Evolutionary conservation across 2,113 vertebrate species (phyloP).

Genomic region (Lepus americanus): DNA sequence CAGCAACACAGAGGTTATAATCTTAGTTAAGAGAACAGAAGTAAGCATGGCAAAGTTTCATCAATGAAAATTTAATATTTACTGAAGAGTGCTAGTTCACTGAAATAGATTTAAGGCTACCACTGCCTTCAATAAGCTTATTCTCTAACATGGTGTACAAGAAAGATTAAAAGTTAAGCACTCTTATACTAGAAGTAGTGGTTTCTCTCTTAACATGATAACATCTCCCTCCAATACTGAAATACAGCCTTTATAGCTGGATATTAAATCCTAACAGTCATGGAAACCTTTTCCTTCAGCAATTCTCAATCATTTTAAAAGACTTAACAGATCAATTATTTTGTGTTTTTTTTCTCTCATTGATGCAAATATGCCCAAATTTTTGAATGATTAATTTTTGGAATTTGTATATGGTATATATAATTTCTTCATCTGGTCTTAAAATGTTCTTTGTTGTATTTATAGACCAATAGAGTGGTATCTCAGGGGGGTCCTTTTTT

Average conservation of each 20-base stretch:
- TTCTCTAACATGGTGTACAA: neutral
- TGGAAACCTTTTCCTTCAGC: slow-evolving; percentile 25
- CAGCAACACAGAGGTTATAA: slow-evolving; percentile 32
- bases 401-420: slow-evolving; percentile 55
- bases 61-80: slow-evolving; percentile 34
- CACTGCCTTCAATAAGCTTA: slow-evolving; percentile 23
- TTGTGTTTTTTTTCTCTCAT: slow-evolving; percentile 51
- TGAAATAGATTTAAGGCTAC: slow-evolving; percentile 21
- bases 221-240: slow-evolving; percentile 1
- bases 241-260: slow-evolving; percentile 50
- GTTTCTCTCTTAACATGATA: slow-evolving; percentile 60
- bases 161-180: slow-evolving; percentile 47
- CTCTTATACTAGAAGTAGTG: slow-evolving; percentile 36
- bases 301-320: slow-evolving; percentile 51
- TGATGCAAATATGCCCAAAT: slow-evolving; percentile 32
- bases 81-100: slow-evolving; percentile 30
- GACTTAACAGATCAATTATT: slow-evolving; percentile 31
- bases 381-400: slow-evolving; percentile 59
- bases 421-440: slow-evolving; percentile 54
- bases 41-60: neutral
- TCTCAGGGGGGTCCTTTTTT: neutral
- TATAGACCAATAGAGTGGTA: slow-evolving; percentile 53
- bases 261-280: slow-evolving; percentile 53
- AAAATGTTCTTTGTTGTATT: slow-evolving; percentile 62
- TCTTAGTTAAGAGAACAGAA: slow-evolving; percentile 32